These are phyloP conservation scores for Arbacia lixula DNA, from an alignment of 53 echinoderm and acorn worm species.

Conservation along the genomic window DNA sequence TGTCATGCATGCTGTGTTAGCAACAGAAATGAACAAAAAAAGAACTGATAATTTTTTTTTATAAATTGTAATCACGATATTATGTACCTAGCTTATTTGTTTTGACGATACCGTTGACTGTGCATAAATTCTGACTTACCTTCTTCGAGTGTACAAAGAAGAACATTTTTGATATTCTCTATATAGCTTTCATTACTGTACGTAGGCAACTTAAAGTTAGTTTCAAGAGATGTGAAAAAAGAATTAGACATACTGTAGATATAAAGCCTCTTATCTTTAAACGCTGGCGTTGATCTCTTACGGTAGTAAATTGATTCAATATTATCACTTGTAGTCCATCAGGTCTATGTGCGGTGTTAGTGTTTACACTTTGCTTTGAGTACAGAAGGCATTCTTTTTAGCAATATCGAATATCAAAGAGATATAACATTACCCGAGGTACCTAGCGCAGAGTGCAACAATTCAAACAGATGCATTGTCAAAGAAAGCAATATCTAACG, in stretches of 20 bases:
- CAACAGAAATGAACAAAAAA: conserved; percentile 36
- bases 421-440: no score
- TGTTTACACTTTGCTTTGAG: no score
- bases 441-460: no score
- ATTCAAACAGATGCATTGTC: no score
- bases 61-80: conserved; percentile 44
- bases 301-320: not conserved
- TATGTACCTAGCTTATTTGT: conserved; percentile 11
- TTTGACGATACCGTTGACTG: conserved; percentile 44
- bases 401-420: no score
- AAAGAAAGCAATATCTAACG: no score
- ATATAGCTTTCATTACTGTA: conserved; percentile 28
- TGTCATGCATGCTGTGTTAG: no score
- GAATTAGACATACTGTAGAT: conserved; percentile 8
- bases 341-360: no score
- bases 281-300: conserved; percentile 49
- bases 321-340: conserved; percentile 20
- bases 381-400: no score
- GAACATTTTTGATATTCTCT: conserved; percentile 34
- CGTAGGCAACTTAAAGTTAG: no score
- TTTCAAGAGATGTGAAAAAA: conserved; percentile 12
- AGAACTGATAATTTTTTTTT: conserved; percentile 28
- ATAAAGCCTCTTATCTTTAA: conserved; percentile 3
- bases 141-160: conserved; percentile 27
- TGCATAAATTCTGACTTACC: conserved; percentile 39